Evolutionary conservation across 1,140 invertebrate genomes (phyloP), one percentile per base, ranked within the genome.

Genomic region (Delia radicum): DNA sequence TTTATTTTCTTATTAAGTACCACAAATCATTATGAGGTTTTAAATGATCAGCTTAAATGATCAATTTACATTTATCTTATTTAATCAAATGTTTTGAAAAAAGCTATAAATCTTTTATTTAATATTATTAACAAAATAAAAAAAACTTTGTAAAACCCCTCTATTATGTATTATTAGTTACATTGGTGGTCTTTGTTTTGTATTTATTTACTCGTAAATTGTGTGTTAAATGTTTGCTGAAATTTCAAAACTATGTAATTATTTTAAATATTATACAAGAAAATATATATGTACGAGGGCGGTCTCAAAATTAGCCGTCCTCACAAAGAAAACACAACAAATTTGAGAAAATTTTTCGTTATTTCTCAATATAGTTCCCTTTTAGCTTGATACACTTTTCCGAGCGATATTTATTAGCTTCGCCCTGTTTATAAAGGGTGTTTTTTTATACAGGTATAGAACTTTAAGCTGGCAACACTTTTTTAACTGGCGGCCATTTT

Each of bases 211-310:
- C 12, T 42, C n/a, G 37, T 21, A 21, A 55, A 55, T 18, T 18
- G 48, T 55, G 48, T 55, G 48, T 55, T 55, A 55, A 55, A n/a
- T 55, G 21, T 55, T 55, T 55, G 48, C 48, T 55, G 48, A 55
- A 55, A 55, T 55, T 55, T 55, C n/a, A 55, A 55, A 55, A 21
- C 48, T 18, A 55, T 55, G 18, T 55, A 55, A 55, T 55, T 55
- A 55, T 55, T 55, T 8, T 55, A 55, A 55, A 21, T 7, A 7
- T 55, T 18, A 55, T 55, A 55, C 24, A 21, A 21, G 24, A 55
- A 15, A 15, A 42, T 42, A 15, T 42, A 42, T 42, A 33, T 10
- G 4, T 33, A 33, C 31, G 31, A 33, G 31, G n/a, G n/a, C n/a
- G n/a, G n/a, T n/a, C n/a, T n/a, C n/a, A n/a, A n/a, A n/a, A n/a